phyloP scores from a whole-genome alignment of 92 coral and sea anemone genomes.

The Bergia sp. region DNA sequence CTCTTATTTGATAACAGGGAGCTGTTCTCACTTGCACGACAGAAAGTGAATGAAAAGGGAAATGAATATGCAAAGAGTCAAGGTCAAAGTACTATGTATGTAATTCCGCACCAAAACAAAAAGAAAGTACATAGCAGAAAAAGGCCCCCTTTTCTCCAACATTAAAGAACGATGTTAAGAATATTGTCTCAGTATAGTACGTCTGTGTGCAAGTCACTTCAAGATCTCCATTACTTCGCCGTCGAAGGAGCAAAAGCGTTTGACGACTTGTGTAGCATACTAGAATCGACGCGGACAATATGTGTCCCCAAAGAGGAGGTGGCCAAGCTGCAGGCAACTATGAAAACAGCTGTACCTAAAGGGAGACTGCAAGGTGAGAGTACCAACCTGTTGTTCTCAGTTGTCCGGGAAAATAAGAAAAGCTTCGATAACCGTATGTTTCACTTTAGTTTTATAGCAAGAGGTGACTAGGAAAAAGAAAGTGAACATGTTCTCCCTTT shows the following conservation, averaged over 20 bases:
- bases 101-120: too few relatives aligned
- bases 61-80: too few relatives aligned
- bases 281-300: background rate
- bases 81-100: too few relatives aligned
- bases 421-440: background rate
- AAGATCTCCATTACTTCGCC: slow-evolving; percentile 34
- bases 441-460: too few relatives aligned
- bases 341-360: slow-evolving; percentile 10
- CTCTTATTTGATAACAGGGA: too few relatives aligned
- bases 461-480: too few relatives aligned
- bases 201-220: slow-evolving; percentile 35
- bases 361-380: slow-evolving; percentile 7
- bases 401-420: background rate
- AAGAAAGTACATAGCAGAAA: too few relatives aligned
- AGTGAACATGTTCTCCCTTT: too few relatives aligned
- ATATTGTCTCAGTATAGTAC: slow-evolving; percentile 4
- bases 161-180: background rate
- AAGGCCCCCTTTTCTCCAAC: too few relatives aligned
- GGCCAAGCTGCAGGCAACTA: background rate
- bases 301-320: background rate
- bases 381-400: background rate
- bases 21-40: too few relatives aligned
- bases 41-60: too few relatives aligned
- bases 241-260: slow-evolving; percentile 46
- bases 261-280: slow-evolving; percentile 23